Conservation (phyloP, 2,888 invertebrate species). For the Agelastica alni region DNA sequence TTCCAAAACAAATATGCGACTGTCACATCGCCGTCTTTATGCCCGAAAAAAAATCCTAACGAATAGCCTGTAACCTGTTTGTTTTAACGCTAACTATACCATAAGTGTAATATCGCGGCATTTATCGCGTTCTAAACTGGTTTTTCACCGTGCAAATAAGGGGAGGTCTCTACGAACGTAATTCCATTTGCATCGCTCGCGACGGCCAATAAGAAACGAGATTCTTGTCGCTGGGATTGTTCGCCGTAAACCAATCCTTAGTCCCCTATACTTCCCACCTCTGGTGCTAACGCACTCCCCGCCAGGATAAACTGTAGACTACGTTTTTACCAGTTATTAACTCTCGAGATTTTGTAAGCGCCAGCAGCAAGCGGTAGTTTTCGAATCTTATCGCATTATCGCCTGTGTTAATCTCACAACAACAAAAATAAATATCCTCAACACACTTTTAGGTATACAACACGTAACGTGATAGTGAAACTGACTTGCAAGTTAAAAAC, state of each 20-base stretch:
- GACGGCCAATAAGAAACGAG: constrained; percentile 43
- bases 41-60: constrained; percentile 39
- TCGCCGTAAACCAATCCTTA: constrained; percentile 40
- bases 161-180: constrained; percentile 44
- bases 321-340: constrained; percentile 51
- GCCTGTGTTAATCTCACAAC: too few species aligned
- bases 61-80: constrained; percentile 49
- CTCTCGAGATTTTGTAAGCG: constrained; percentile 53
- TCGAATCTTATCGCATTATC: constrained; percentile 16
- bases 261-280: constrained; percentile 27
- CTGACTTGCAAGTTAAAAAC: background rate
- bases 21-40: constrained; percentile 48
- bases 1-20: constrained; percentile 41
- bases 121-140: constrained; percentile 48
- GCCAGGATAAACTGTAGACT: constrained; percentile 26
- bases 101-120: constrained; percentile 51
- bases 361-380: constrained; percentile 45
- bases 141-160: constrained; percentile 47
- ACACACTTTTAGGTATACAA: constrained; percentile 9
- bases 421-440: too few species aligned
- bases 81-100: constrained; percentile 49
- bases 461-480: background rate
- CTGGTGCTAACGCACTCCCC: constrained; percentile 40
- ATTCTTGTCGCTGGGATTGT: constrained; percentile 35
- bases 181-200: constrained; percentile 49